These are phyloP conservation scores for Bellardia bayeri DNA, from an alignment of 2,888 invertebrate genomes.

Conservation along the genomic window DNA sequence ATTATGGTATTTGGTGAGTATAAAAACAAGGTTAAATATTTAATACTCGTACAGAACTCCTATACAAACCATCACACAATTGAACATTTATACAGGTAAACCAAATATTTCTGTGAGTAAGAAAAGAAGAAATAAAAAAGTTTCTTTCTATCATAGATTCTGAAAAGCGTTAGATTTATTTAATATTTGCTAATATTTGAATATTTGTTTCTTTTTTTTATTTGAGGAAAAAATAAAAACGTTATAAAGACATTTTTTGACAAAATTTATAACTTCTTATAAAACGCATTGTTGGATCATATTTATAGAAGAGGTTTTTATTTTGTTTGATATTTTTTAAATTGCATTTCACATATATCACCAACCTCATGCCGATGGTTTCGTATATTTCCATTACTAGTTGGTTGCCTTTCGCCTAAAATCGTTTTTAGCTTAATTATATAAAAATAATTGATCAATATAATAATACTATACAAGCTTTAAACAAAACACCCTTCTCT, in stretches of 20 bases:
- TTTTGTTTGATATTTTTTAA: neutral
- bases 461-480: too few relatives aligned
- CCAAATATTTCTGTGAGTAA: slow-evolving; percentile 16
- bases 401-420: too few relatives aligned
- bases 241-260: neutral
- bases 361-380: neutral
- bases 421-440: too few relatives aligned
- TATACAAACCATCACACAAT: neutral
- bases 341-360: neutral
- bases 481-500: too few relatives aligned
- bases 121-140: neutral
- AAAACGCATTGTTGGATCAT: neutral
- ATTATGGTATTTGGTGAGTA: slow-evolving; percentile 92
- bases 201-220: neutral
- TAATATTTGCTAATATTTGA: neutral
- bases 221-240: neutral
- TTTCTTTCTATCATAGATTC: slow-evolving; percentile 8
- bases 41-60: slow-evolving; percentile 10
- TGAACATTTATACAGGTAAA: neutral
- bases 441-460: too few relatives aligned
- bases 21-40: slow-evolving; percentile 53
- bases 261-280: neutral
- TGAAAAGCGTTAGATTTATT: neutral
- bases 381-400: neutral
- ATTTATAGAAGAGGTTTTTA: neutral